A percentile compares a stretch with the other conserved stretches of the same genome.
Conservation (phyloP, 2,113 vertebrate species). For the Microcebus murinus region DNA sequence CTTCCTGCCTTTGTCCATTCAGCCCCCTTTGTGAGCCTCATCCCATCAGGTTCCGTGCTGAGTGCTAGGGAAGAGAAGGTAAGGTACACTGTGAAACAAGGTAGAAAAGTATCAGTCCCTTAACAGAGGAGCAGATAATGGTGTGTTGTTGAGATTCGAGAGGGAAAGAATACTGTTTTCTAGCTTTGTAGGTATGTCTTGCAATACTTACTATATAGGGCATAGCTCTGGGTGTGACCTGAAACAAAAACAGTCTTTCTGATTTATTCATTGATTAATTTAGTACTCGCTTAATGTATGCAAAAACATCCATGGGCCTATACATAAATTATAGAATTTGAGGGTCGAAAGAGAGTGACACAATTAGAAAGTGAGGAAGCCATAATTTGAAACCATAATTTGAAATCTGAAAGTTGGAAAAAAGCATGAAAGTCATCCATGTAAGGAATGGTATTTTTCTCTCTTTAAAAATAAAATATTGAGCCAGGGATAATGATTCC, state of each 20-base stretch:
- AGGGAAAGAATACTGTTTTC: not conserved
- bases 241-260: not conserved
- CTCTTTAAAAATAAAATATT: constrained; percentile 10
- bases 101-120: not conserved
- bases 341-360: not conserved
- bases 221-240: not conserved
- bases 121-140: not conserved
- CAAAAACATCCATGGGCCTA: not conserved
- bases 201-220: not conserved
- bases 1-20: not conserved
- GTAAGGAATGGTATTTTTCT: constrained; percentile 12
- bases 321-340: constrained; percentile 17
- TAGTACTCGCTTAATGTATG: not conserved
- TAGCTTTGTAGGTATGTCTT: not conserved
- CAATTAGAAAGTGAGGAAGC: not conserved
- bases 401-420: not conserved
- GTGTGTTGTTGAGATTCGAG: not conserved
- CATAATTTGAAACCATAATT: not conserved
- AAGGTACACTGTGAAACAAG: not conserved
- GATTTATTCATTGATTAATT: constrained; percentile 37
- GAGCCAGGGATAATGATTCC: not conserved
- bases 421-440: not conserved
- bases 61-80: not conserved
- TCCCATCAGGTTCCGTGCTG: not conserved
- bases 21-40: not conserved